A percentile compares a stretch with the other conserved stretches of the same genome.
Conservation (phyloP, 1,140 invertebrate species). For the Archivesica marissinica region DNA sequence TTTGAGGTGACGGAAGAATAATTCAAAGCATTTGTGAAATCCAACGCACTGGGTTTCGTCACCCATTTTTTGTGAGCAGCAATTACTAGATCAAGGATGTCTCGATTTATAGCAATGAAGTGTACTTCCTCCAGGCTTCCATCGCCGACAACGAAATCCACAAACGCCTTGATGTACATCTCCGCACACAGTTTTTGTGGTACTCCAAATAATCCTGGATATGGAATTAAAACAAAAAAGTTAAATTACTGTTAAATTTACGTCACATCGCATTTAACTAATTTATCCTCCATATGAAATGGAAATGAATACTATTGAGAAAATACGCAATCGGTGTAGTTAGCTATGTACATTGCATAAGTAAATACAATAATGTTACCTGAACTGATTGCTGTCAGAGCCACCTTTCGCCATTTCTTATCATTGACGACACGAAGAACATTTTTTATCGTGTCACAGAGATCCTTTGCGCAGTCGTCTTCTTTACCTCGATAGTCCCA, state of each 20-base stretch:
- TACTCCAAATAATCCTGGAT: conserved; percentile 35
- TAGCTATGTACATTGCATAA: too few relatives aligned
- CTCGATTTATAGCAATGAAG: conserved; percentile 66
- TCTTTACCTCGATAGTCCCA: conserved; percentile 35
- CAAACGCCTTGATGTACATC: conserved; percentile 55
- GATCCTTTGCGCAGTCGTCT: conserved; percentile 14
- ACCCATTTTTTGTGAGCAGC: conserved; percentile 26
- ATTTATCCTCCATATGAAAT: background rate
- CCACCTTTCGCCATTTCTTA: conserved; percentile 13
- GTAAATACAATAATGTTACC: too few relatives aligned
- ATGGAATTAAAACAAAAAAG: background rate
- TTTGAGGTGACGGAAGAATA: background rate
- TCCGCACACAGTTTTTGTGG: conserved; percentile 53
- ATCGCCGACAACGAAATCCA: background rate
- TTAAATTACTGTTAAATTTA: background rate
- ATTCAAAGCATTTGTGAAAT: conserved; percentile 10
- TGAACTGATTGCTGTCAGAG: conserved; percentile 64
- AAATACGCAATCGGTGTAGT: too few relatives aligned
- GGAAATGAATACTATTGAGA: background rate
- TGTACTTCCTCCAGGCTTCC: conserved; percentile 57
- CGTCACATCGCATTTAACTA: background rate
- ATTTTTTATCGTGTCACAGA: conserved; percentile 58
- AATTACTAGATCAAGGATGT: conserved; percentile 54
- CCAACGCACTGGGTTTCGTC: background rate
- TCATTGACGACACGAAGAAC: conserved; percentile 18